phyloP scores from a whole-genome alignment of 2,888 invertebrate species.

The Anthoptus insignis region DNA sequence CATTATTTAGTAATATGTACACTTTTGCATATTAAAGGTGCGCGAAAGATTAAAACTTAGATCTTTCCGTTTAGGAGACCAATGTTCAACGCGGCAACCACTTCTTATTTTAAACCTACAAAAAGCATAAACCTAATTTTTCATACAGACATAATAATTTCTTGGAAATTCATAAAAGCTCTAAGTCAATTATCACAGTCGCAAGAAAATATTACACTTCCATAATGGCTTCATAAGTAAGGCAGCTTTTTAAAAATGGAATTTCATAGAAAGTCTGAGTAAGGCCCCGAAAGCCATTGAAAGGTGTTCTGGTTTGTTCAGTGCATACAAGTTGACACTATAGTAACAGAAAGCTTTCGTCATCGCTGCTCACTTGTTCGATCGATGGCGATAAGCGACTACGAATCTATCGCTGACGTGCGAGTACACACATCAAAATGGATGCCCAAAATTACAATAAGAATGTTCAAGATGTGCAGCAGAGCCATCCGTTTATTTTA shows the following conservation, averaged over 20 bases:
- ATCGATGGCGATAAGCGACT: neutral
- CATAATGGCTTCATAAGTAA: conserved; percentile 10
- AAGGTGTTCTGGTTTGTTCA: neutral
- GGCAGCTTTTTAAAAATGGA: conserved; percentile 19
- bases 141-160: neutral
- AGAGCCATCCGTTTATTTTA: too few species aligned
- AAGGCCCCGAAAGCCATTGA: conserved; percentile 18
- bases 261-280: conserved; percentile 29
- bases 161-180: conserved; percentile 5
- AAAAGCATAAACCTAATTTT: too few species aligned
- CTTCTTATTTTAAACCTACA: too few species aligned
- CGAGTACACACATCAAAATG: too few species aligned
- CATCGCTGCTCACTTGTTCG: neutral
- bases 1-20: too few species aligned
- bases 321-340: conserved; percentile 8
- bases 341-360: conserved; percentile 19
- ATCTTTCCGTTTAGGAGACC: too few species aligned
- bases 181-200: conserved; percentile 1
- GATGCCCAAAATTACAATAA: too few species aligned
- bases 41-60: too few species aligned
- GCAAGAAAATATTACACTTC: conserved; percentile 21
- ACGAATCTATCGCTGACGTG: neutral
- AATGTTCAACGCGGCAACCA: too few species aligned
- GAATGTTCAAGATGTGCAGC: too few species aligned
- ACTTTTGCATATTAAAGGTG: too few species aligned